Percentiles rank a stretch among this genome's conserved stretches.
Evolutionary conservation across 1,140 invertebrate species (phyloP).

Genomic region (Hetaerina americana): DNA sequence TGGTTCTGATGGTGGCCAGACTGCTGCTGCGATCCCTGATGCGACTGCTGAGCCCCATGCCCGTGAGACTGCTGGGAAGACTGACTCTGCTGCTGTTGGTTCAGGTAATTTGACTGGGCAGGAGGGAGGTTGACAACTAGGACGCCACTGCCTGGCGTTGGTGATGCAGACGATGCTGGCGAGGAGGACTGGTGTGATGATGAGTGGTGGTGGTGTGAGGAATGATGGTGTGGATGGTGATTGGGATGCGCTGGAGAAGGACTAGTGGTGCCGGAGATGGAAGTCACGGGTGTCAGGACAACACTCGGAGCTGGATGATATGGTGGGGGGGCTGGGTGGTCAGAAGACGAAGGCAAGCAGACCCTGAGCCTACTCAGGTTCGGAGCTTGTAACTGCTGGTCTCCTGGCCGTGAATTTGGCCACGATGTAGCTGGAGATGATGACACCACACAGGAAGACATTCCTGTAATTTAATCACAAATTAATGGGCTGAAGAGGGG

Average conservation of each 20-base stretch:
- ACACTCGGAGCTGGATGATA: not conserved
- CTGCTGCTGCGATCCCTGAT: not conserved
- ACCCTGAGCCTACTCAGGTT: not conserved
- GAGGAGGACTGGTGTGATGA: not conserved
- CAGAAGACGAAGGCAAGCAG: not conserved
- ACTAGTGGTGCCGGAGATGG: not conserved
- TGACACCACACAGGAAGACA: not conserved
- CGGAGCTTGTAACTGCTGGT: not conserved
- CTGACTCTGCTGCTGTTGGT: constrained; percentile 24
- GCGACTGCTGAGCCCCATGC: constrained; percentile 3
- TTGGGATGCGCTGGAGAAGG: not conserved
- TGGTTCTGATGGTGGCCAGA: not conserved
- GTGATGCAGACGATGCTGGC: not conserved
- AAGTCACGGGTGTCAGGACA: not conserved
- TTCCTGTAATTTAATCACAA: not conserved
- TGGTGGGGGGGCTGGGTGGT: not conserved
- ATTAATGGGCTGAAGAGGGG: not conserved
- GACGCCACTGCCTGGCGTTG: not conserved
- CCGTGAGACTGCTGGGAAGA: too few relatives aligned
- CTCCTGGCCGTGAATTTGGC: not conserved
- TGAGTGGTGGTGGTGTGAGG: not conserved
- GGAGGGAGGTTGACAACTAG: constrained; percentile 69
- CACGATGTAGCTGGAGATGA: not conserved
- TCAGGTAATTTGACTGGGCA: constrained; percentile 24
- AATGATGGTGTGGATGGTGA: not conserved